Evolutionary conservation across 2,113 vertebrate species (phyloP).

Genomic region (Salvelinus sp.): DNA sequence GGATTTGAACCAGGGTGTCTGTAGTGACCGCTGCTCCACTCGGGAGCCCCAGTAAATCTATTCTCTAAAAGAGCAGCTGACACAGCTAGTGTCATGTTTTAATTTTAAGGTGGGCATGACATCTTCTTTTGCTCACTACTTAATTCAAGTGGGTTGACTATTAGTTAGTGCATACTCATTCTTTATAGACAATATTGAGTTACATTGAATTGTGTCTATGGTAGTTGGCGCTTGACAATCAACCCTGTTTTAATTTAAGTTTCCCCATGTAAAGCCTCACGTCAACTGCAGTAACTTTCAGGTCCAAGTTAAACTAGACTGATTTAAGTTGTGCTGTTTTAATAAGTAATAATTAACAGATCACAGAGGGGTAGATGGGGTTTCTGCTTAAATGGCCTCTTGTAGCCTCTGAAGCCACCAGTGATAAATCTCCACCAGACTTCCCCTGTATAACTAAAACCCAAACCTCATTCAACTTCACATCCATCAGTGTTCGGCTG

Average conservation of each 20-base stretch:
- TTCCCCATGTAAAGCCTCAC: background rate
- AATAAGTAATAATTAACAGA: slow-evolving; percentile 79
- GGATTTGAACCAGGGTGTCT: no score
- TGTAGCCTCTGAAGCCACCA: slow-evolving; percentile 75
- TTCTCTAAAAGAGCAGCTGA: no score
- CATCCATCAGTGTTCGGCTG: slow-evolving; percentile 87
- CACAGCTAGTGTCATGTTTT: no score
- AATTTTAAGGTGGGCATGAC: no score
- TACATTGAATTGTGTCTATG: no score
- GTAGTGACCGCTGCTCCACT: no score
- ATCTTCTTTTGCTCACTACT: no score
- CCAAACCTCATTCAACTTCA: slow-evolving; percentile 89
- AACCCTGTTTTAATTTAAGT: background rate
- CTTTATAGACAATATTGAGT: no score
- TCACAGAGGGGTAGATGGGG: slow-evolving; percentile 64
- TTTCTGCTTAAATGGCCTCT: slow-evolving; percentile 80
- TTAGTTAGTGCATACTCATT: no score
- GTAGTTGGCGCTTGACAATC: background rate
- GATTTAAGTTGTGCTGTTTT: slow-evolving; percentile 65
- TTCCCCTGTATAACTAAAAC: slow-evolving; percentile 85
- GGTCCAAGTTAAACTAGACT: slow-evolving; percentile 40
- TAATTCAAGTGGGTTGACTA: no score
- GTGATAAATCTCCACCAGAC: slow-evolving; percentile 86
- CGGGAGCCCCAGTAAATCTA: no score
- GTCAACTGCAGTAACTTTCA: background rate